phyloP scores from a whole-genome alignment of 1,140 invertebrate genomes.

The Aphaenogaster floridana region DNA sequence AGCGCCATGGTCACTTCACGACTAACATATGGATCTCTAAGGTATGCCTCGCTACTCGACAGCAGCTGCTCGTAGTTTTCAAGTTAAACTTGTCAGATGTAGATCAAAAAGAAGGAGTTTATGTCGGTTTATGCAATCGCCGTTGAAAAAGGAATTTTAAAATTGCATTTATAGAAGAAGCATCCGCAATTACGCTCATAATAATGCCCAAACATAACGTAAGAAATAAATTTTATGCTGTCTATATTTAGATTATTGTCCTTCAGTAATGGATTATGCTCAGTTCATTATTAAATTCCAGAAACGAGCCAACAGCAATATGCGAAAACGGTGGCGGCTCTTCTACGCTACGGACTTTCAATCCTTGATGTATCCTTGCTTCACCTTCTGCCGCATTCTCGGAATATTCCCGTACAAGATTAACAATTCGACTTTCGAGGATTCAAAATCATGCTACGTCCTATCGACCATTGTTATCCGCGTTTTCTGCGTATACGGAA shows the following conservation, averaged over 20 bases:
- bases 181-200: no score
- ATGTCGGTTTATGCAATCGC: neutral
- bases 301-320: neutral
- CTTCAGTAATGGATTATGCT: neutral
- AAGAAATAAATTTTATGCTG: neutral
- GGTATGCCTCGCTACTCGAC: neutral
- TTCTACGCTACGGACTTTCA: conserved; percentile 70
- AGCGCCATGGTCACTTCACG: conserved; percentile 60
- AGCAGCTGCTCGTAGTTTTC: neutral
- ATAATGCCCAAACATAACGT: neutral
- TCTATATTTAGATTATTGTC: neutral
- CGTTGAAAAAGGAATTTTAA: neutral
- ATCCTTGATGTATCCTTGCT: conserved; percentile 71
- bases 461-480: conserved; percentile 62
- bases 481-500: conserved; percentile 5
- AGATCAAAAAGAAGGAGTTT: neutral
- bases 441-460: conserved; percentile 42
- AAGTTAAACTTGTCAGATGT: neutral
- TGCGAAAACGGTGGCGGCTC: conserved; percentile 53
- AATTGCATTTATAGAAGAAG: neutral
- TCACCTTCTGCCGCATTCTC: conserved; percentile 66
- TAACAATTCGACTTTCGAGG: neutral
- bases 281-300: neutral
- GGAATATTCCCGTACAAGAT: conserved; percentile 75
- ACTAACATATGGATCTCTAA: conserved; percentile 43